These are phyloP conservation scores for Machimus rusticus DNA, from an alignment of 2,888 invertebrate genomes.

Conservation along the genomic window DNA sequence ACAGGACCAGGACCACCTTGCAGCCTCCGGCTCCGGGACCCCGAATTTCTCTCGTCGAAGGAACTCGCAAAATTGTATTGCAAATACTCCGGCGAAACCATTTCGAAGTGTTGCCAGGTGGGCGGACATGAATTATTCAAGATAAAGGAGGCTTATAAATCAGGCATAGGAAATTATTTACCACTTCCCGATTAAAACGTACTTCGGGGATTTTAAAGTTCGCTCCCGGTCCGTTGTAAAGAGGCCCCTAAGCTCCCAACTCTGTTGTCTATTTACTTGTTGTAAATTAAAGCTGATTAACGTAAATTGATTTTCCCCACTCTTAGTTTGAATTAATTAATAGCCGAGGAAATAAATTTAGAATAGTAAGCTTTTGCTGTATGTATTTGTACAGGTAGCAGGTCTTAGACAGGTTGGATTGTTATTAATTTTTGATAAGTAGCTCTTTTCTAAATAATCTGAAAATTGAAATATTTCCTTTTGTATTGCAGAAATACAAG, in stretches of 20 bases:
- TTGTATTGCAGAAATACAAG: no score
- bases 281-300: background rate
- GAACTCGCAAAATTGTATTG: constrained; percentile 6
- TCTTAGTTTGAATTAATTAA: background rate
- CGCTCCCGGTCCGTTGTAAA: background rate
- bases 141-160: background rate
- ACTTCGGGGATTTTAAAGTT: background rate
- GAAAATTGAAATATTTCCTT: no score
- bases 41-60: background rate
- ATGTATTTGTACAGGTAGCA: no score
- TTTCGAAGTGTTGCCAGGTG: constrained; percentile 26
- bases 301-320: background rate
- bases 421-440: no score
- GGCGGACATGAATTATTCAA: background rate
- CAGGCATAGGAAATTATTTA: background rate
- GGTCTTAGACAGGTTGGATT: no score
- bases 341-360: background rate
- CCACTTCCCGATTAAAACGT: background rate
- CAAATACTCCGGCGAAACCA: background rate
- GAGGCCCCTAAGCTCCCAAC: background rate
- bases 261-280: background rate
- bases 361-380: background rate
- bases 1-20: background rate
- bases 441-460: no score
- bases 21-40: background rate